phyloP scores from a whole-genome alignment of 2,888 invertebrate genomes.

The Dysmachus trigonus region DNA sequence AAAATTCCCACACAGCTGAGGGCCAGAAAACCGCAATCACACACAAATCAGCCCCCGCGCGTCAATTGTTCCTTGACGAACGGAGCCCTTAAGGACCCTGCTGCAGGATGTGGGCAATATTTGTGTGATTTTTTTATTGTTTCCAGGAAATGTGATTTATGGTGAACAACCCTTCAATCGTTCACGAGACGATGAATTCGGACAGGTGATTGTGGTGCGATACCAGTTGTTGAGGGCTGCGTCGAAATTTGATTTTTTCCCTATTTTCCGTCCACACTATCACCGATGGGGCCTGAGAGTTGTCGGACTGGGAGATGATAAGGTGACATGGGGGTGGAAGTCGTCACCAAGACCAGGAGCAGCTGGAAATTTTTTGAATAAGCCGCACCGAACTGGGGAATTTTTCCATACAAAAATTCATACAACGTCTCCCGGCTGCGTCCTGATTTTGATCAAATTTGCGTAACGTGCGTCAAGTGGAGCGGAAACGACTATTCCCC shows the following conservation, averaged over 20 bases:
- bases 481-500: conserved; percentile 43
- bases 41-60: conserved; percentile 21
- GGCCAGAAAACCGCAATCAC: not conserved
- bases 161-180: conserved; percentile 21
- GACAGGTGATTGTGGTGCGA: conserved; percentile 29
- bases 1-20: conserved; percentile 39
- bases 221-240: not conserved
- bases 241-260: not conserved
- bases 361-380: conserved; percentile 11
- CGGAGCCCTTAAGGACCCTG: not conserved
- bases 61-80: conserved; percentile 1
- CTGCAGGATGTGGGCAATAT: conserved; percentile 7
- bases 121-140: not conserved
- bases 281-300: not conserved
- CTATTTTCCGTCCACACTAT: not conserved
- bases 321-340: not conserved
- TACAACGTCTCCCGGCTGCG: not conserved
- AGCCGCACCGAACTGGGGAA: not conserved
- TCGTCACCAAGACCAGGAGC: not conserved
- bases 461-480: conserved; percentile 48
- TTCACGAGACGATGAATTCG: conserved; percentile 20
- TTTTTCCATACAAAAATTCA: conserved; percentile 27
- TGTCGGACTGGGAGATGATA: not conserved
- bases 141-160: conserved; percentile 42
- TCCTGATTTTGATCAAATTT: conserved; percentile 47